Conservation (phyloP, 2,888 invertebrate genomes). For the Aphidius colemani region DNA sequence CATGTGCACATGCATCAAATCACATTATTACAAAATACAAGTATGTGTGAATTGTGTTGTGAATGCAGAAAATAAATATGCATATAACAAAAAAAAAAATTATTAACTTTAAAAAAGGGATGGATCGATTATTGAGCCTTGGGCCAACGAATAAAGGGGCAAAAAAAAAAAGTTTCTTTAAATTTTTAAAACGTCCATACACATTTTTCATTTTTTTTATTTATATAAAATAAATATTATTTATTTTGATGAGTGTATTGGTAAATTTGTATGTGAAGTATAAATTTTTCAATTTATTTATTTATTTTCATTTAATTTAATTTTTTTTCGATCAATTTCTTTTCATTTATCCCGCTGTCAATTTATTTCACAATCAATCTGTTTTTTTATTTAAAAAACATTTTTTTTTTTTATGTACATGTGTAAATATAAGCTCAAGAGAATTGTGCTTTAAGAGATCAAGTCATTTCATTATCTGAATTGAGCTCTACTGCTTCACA, state of each 20-base stretch:
- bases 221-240: too few relatives aligned
- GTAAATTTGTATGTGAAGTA: too few relatives aligned
- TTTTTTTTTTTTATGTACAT: too few relatives aligned
- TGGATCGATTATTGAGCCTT: neutral
- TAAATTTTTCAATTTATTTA: too few relatives aligned
- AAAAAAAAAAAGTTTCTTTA: too few relatives aligned
- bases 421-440: neutral
- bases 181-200: too few relatives aligned
- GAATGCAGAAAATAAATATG: neutral
- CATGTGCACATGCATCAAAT: too few relatives aligned
- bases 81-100: neutral
- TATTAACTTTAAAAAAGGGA: neutral
- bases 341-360: constrained; percentile 21
- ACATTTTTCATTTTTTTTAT: too few relatives aligned
- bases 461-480: constrained; percentile 59
- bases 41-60: constrained; percentile 1
- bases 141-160: too few relatives aligned
- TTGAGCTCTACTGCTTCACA: constrained; percentile 46
- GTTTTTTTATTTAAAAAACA: too few relatives aligned
- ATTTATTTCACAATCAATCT: constrained; percentile 36
- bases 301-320: too few relatives aligned
- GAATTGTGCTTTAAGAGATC: constrained; percentile 42
- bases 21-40: neutral
- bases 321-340: neutral
- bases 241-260: too few relatives aligned